phyloP scores from a whole-genome alignment of 2,797 vertebrate species.

The Staurois parvus region DNA sequence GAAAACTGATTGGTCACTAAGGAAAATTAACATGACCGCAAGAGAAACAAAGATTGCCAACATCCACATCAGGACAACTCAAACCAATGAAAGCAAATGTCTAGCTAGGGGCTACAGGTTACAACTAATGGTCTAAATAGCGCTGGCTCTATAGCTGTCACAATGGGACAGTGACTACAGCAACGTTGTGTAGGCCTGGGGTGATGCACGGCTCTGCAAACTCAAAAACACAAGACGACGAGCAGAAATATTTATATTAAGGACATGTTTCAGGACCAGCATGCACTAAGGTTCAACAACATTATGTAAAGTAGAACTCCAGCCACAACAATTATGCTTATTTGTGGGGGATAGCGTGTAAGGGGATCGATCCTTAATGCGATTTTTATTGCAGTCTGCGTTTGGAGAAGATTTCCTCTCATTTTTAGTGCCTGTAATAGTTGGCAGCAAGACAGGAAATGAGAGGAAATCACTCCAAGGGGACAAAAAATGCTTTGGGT shows the following conservation, averaged over 20 bases:
- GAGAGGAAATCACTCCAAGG: too few species aligned
- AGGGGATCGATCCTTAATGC: too few species aligned
- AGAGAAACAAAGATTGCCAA: neutral
- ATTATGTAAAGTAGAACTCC: too few species aligned
- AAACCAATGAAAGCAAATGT: neutral
- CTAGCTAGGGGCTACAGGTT: neutral
- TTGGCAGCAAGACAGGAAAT: too few species aligned
- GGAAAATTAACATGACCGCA: neutral
- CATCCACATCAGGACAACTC: neutral
- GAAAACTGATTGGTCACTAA: neutral
- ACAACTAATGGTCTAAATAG: neutral
- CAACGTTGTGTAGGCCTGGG: conserved; percentile 12
- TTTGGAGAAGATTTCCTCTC: too few species aligned
- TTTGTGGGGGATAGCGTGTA: too few species aligned
- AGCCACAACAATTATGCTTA: too few species aligned
- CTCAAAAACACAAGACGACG: conserved; percentile 26
- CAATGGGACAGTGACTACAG: conserved; percentile 30
- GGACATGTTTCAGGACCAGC: too few species aligned
- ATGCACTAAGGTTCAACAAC: neutral
- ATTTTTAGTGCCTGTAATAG: too few species aligned
- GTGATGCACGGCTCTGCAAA: conserved; percentile 1
- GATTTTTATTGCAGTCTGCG: too few species aligned
- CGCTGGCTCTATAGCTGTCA: conserved; percentile 1
- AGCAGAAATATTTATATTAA: neutral
- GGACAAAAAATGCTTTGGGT: too few species aligned